A percentile compares a stretch with the other conserved stretches of the same genome.
Conservation (phyloP, 2,888 invertebrate species). For the Orthosia gracilis region DNA sequence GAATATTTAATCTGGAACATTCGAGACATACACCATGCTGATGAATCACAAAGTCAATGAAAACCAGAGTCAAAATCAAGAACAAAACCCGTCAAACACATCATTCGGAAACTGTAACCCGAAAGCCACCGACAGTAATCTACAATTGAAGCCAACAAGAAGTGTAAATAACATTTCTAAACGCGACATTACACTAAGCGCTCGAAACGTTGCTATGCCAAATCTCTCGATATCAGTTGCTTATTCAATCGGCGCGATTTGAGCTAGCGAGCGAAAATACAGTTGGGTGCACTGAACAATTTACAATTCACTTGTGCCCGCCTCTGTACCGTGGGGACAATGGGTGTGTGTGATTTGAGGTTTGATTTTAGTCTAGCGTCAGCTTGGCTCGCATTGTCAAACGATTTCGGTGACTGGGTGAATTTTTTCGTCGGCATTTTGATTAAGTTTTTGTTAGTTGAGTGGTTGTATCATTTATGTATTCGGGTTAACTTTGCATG, state of each 20-base stretch:
- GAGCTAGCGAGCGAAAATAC: conserved; percentile 79
- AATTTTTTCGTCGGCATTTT: conserved; percentile 52
- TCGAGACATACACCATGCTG: background rate
- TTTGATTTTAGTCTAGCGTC: conserved; percentile 68
- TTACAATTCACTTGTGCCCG: conserved; percentile 82
- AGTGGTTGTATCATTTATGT: conserved; percentile 20
- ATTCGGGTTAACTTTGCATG: background rate
- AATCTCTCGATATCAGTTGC: conserved; percentile 83
- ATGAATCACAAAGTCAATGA: too few relatives aligned
- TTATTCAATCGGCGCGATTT: conserved; percentile 85
- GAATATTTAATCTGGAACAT: background rate
- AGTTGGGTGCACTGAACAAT: conserved; percentile 81
- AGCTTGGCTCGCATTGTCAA: conserved; percentile 59
- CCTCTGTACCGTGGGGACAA: conserved; percentile 68
- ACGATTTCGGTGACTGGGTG: conserved; percentile 54
- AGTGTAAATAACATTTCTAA: conserved; percentile 62
- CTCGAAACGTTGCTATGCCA: conserved; percentile 67
- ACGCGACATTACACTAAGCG: conserved; percentile 62
- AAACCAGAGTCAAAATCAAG: conserved; percentile 6
- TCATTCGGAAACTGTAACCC: conserved; percentile 9
- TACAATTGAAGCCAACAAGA: conserved; percentile 55
- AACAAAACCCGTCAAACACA: conserved; percentile 11
- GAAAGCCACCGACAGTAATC: conserved; percentile 31
- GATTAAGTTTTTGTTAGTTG: conserved; percentile 54
- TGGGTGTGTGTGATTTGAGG: conserved; percentile 74